Percentiles rank a stretch among this genome's conserved stretches.
These are phyloP conservation scores for Myanophis thanlyinensis DNA, from an alignment of 2,113 vertebrate genomes.

Conservation along the genomic window DNA sequence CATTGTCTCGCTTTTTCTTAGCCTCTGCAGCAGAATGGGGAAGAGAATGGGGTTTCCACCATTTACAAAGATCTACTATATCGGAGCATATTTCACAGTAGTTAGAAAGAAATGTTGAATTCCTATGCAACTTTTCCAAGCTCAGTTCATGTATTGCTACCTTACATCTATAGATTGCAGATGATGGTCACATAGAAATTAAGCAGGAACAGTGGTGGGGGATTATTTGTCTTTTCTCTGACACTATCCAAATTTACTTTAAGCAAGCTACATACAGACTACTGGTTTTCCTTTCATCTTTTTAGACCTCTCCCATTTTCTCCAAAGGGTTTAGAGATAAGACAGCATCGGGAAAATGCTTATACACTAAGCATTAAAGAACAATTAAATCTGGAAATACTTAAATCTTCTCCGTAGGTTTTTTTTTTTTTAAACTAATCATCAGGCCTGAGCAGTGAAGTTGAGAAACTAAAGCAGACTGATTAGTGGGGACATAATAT, in stretches of 20 bases:
- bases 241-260: neutral
- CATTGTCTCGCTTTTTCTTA: too few species aligned
- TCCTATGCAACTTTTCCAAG: neutral
- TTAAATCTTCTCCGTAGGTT: neutral
- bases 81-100: neutral
- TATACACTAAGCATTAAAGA: neutral
- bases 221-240: neutral
- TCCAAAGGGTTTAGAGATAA: neutral
- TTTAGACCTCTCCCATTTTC: neutral
- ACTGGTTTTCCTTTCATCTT: neutral
- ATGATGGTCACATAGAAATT: neutral
- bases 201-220: neutral
- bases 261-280: neutral
- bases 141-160: too few species aligned
- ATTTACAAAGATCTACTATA: neutral
- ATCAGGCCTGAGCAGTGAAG: neutral
- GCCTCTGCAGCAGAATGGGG: neutral
- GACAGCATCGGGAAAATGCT: neutral
- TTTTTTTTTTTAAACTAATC: neutral
- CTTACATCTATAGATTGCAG: neutral
- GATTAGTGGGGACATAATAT: neutral
- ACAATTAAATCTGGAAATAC: neutral
- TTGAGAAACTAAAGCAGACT: neutral
- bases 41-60: neutral
- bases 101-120: neutral